Base-by-base conservation (phyloP, 2,797 vertebrate genomes). In the Danio tinwini region DNA sequence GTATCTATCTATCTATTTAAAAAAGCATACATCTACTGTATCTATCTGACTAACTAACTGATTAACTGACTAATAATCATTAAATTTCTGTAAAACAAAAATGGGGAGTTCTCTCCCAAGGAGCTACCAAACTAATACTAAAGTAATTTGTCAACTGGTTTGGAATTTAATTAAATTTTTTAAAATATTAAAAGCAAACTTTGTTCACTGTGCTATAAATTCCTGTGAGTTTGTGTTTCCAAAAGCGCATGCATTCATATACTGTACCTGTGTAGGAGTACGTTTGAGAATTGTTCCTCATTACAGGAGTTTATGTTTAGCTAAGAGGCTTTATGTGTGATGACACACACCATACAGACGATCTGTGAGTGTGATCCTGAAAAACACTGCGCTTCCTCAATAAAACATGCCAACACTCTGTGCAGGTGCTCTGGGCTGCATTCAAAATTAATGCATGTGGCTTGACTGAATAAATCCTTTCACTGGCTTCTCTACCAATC, bases 401-500 rank as follows among this genome's bases (percentile, higher is more conserved):
- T 83, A 86, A 86, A 83, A 81, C 83, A 86, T 86, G 67, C 45
- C 76, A 72, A 58, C 71, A 50, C 75, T 84, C 67, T 75, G 79
- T 39, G 59, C 84, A 84, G 85, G 83, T 83, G 84, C 84, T 85
- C 59, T 80, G 78, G 77, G 83, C 74, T 40, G 74, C 80, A 83
- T 87, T 86, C 83, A 89, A 74, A 84, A 84, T 82, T 68, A 85
- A 84, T 82, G 75, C 56, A 63, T 64, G 40, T 47, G 81, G 52
- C 82, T 85, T 37, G 29, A 50, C 72, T 64, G 82, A 85, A 87
- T 82, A 84, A 88, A 81, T 65, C 78, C 73, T 52, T 83, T 61
- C 73, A 80, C 14, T 62, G 49, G 53, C 65, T 81, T 67, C 62
- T 78, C 62, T 69, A 80, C 63, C 76, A 83, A 83, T 76, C 74